Base-by-base conservation (phyloP, 2,113 vertebrate species). In the Semicossyphus pulcher region DNA sequence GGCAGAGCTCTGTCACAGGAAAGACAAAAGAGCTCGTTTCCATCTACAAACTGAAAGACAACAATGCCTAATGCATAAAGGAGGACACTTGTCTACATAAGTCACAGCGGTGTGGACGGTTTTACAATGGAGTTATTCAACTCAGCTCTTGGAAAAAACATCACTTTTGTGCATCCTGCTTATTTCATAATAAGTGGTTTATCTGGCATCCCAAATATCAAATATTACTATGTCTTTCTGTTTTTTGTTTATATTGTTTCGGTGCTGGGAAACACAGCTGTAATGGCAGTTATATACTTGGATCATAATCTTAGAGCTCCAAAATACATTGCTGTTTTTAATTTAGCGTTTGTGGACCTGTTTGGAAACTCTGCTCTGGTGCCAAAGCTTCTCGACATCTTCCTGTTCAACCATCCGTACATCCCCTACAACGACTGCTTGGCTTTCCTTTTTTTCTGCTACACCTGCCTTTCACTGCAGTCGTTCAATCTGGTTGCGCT, bases 271-370 rank as follows among this genome's bases (percentile, higher is more conserved):
- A 93, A 92, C 49, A 31, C 68, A 18, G 9, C 32, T 53, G 89
- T 93, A 2, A 90, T 91, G 86, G 44, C 78, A 10, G 51, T 92
- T 10, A 91, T 92, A 32, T 67, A 10, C 48, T 42, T 89, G 25
- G 90, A 91, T 48, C 80, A 53, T 16, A 84, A 32, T 23, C 83
- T 94, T 18, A 83, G 88, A 53, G 89, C 87, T 37, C 91, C 92
- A 2, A 94, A 94, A 72, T 93, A 93, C 58, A 39, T 93, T 44
- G 85, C 77, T 15, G 90, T 94, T n/a, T 93, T 93, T 37, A 92
- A 91, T 42, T 5, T 94, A 25, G 93, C 90, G 3, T 60, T 94
- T 51, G 73, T 81, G 21, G 92, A 94, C 78, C 9, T 94, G 49
- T 83, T 80, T 58, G 84, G 83, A 6, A 93, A 48, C 60, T 72